Evolutionary conservation across 2,113 vertebrate species (phyloP), one percentile per base, ranked within the genome.

Genomic region (Phaethornis superciliosus): DNA sequence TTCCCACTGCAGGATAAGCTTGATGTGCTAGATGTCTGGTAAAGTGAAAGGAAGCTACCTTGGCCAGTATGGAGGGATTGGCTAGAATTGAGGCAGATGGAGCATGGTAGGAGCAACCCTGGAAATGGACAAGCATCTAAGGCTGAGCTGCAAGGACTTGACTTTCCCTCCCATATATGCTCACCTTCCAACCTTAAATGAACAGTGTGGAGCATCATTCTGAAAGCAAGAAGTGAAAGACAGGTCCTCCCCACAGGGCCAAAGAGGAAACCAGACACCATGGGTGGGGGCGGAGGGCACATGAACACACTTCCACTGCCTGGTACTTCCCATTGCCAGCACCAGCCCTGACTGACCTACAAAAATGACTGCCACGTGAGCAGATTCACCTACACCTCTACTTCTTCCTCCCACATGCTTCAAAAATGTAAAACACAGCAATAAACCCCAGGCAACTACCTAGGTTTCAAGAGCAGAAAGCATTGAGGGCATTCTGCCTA

Each of bases 201-300:
- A 54, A 54, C 54, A 91, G 32, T 35, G 35, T 9, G 35, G 67
- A 92, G 42, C 80, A 96, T 91, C 95, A 90, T 95, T 75, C 35
- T 71, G 95, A 98, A 97, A 98, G 77, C 37, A 97, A 97, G 97
- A 98, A 98, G 97, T 94, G 85, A 97, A 97, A 98, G 75, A 87
- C 63, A 96, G 77, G 65, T 89, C 87, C 46, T 58, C 46, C 62
- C 81, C 44, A 62, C 68, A 80, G 33, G 15, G 69, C 55, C 51
- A 22, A 42, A 90, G 91, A 96, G 94, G 86, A 96, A 91, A 79
- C 27, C 87, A 62, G 64, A 59, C 6, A 2, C 10, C 4, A 58
- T 0, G 15, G 49, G n/a, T 56, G 22, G 76, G 76, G 30, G 46
- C 10, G 28, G 69, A 74, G 40, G 59, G 85, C 46, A 92, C 8